These are phyloP conservation scores for Hemicordylus capensis DNA, from an alignment of 2,113 vertebrate genomes.

Conservation along the genomic window DNA sequence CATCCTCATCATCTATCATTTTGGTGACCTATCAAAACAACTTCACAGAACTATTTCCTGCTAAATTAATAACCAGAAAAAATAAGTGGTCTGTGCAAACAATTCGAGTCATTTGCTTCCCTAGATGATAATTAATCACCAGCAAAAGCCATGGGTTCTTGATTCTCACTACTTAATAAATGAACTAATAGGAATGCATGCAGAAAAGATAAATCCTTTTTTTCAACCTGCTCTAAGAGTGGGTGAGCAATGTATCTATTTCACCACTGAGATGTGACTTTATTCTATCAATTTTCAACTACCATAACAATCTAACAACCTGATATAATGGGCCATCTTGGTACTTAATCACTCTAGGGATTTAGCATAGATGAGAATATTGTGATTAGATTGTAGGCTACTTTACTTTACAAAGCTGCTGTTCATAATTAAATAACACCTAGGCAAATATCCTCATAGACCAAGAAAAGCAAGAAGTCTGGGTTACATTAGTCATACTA, in stretches of 20 bases:
- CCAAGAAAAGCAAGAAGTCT: background rate
- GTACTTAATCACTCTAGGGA: background rate
- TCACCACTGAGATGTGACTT: slow-evolving; percentile 10
- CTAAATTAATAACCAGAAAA: slow-evolving; percentile 40
- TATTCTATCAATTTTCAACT: slow-evolving; percentile 37
- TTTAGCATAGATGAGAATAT: background rate
- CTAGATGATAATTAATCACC: slow-evolving; percentile 43
- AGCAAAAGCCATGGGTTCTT: slow-evolving; percentile 2
- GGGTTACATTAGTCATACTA: too few species aligned
- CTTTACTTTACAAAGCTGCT: background rate
- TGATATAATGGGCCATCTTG: background rate
- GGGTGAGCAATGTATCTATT: slow-evolving; percentile 10
- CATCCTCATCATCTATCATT: background rate
- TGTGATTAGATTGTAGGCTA: background rate
- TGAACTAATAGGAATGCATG: slow-evolving; percentile 16
- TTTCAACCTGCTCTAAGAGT: slow-evolving; percentile 33
- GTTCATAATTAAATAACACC: background rate
- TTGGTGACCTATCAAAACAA: background rate
- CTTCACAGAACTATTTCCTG: slow-evolving; percentile 6
- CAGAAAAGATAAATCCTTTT: slow-evolving; percentile 9
- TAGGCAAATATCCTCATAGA: background rate
- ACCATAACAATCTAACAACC: slow-evolving; percentile 21
- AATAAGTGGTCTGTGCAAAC: slow-evolving; percentile 50
- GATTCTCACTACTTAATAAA: slow-evolving; percentile 44
- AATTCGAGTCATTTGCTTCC: slow-evolving; percentile 16